phyloP scores from a whole-genome alignment of 1,140 invertebrate species.

The Rhopalosiphum padi region DNA sequence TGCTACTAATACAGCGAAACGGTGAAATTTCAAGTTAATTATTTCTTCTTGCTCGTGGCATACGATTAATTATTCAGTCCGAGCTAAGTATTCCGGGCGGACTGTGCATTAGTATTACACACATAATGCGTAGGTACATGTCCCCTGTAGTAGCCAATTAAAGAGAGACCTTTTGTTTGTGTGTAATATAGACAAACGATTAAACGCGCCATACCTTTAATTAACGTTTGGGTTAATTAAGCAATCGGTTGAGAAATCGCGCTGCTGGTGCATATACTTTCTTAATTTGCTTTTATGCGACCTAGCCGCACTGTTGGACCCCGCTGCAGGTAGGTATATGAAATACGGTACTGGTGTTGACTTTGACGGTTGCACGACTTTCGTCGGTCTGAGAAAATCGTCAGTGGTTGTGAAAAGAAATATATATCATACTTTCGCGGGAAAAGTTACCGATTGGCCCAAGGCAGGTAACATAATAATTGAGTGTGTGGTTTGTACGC shows the following conservation, averaged over 20 bases:
- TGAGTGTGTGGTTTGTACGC: not conserved
- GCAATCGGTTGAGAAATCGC: not conserved
- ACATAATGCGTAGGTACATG: constrained; percentile 17
- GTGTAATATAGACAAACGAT: not conserved
- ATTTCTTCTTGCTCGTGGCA: constrained; percentile 35
- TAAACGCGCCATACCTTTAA: not conserved
- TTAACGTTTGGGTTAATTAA: constrained; percentile 9
- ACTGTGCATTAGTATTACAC: constrained; percentile 13
- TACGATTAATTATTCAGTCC: not conserved
- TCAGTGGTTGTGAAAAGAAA: not conserved
- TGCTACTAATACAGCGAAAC: not conserved
- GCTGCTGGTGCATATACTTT: not conserved
- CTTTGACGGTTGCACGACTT: not conserved
- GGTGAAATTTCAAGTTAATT: constrained; percentile 36
- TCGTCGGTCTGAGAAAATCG: not conserved
- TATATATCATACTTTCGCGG: too few species aligned
- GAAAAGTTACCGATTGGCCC: not conserved
- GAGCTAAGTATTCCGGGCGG: not conserved
- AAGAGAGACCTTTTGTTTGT: not conserved
- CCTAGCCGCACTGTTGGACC: too few species aligned
- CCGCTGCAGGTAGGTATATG: too few species aligned
- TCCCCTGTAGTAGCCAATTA: not conserved
- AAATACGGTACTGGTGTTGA: too few species aligned
- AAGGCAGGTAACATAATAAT: too few species aligned
- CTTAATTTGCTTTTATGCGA: not conserved